These are phyloP conservation scores for Podocnemis expansa DNA, from an alignment of 2,113 vertebrate species.

Conservation along the genomic window DNA sequence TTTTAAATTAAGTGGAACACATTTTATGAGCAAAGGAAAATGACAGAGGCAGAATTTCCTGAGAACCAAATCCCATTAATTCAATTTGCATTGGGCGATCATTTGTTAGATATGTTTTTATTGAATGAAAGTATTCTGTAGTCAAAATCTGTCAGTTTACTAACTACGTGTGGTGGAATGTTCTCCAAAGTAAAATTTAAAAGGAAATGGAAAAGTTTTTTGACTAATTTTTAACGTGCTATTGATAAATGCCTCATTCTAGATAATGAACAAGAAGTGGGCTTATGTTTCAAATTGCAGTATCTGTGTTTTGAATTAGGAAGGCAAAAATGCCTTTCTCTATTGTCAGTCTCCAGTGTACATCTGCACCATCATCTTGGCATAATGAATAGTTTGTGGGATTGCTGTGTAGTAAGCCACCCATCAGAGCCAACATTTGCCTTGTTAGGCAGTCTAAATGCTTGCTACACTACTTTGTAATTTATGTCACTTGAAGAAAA, in stretches of 20 bases:
- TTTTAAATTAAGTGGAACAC: background rate
- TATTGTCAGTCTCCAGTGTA: background rate
- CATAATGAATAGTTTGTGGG: background rate
- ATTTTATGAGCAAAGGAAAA: background rate
- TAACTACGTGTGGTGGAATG: background rate
- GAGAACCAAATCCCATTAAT: background rate
- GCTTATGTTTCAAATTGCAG: fast-evolving
- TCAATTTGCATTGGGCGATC: background rate
- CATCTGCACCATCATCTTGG: slow-evolving; percentile 58
- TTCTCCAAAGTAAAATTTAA: background rate
- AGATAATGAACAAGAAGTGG: background rate
- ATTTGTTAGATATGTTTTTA: background rate
- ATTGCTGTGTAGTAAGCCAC: background rate
- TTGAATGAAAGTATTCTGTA: fast-evolving
- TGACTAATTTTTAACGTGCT: fast-evolving
- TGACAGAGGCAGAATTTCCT: background rate
- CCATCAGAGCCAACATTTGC: slow-evolving; percentile 22
- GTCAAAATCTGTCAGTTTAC: background rate
- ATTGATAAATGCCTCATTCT: background rate
- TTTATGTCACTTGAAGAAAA: slow-evolving; percentile 76
- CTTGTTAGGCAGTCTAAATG: slow-evolving; percentile 46
- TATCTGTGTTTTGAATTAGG: slow-evolving; percentile 15
- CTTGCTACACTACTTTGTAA: slow-evolving; percentile 69
- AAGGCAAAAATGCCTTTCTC: slow-evolving; percentile 9
- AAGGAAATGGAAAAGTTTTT: background rate